Percentiles rank a stretch among this genome's conserved stretches.
phyloP scores from a whole-genome alignment of 2,797 vertebrate species.

The Eulemur albifrons region DNA sequence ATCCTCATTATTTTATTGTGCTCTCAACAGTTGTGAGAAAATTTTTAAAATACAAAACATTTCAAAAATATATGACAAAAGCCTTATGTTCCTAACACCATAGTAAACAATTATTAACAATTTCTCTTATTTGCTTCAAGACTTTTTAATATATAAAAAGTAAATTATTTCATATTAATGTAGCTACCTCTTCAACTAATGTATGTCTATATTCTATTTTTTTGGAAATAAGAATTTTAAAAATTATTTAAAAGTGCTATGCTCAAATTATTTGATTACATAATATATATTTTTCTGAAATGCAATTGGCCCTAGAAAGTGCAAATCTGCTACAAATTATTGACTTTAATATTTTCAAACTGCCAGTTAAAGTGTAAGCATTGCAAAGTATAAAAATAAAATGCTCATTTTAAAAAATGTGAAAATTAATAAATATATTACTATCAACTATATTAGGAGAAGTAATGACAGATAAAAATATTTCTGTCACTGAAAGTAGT shows the following conservation, averaged over 20 bases:
- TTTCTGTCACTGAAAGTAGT: not conserved
- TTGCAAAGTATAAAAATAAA: constrained; percentile 17
- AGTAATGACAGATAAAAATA: not conserved
- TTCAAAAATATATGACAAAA: not conserved
- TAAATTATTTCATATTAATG: not conserved
- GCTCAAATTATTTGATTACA: not conserved
- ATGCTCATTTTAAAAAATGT: not conserved
- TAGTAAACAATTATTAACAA: not conserved
- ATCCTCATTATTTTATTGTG: not conserved
- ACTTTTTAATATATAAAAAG: not conserved
- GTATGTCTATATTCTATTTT: not conserved
- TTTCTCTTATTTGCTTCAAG: not conserved
- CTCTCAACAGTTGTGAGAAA: not conserved
- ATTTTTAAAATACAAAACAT: not conserved
- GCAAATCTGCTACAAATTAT: not conserved
- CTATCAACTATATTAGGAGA: not conserved
- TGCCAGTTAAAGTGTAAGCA: not conserved
- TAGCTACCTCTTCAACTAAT: not conserved
- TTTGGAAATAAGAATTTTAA: not conserved
- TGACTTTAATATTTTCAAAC: constrained; percentile 21
- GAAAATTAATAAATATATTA: not conserved
- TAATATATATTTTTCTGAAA: not conserved
- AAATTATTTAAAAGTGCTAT: not conserved
- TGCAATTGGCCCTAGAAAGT: not conserved
- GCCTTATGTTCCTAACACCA: not conserved